Percentiles rank a stretch among this genome's conserved stretches.
Conservation (phyloP, 2,888 invertebrate species). For the Lordiphosa fenestrarum region DNA sequence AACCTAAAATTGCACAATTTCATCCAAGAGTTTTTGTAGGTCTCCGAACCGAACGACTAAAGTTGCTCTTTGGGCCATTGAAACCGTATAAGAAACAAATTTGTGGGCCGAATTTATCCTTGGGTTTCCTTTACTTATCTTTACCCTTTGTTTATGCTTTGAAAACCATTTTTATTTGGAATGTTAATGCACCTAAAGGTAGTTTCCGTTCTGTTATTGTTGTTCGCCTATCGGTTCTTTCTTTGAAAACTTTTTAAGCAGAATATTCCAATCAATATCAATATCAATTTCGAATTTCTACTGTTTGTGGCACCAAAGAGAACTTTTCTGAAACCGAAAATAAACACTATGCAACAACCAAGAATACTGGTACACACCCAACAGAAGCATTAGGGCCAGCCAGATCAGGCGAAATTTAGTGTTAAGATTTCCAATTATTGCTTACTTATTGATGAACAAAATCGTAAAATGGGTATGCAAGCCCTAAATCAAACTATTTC, state of each 20-base stretch:
- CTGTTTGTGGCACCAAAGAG: constrained; percentile 85
- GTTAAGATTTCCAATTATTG: too few relatives aligned
- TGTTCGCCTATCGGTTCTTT: constrained; percentile 25
- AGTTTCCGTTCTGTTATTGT: constrained; percentile 33
- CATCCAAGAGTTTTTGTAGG: constrained; percentile 60
- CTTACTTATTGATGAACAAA: too few relatives aligned
- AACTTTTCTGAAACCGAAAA: constrained; percentile 86
- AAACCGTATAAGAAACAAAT: constrained; percentile 45
- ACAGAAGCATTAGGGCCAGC: constrained; percentile 25
- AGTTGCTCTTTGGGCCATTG: constrained; percentile 75
- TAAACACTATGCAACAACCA: constrained; percentile 13
- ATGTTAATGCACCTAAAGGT: constrained; percentile 61
- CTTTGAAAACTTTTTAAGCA: constrained; percentile 13
- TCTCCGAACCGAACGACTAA: constrained; percentile 47
- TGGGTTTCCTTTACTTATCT: constrained; percentile 11
- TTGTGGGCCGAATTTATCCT: constrained; percentile 16
- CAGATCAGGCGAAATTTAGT: constrained; percentile 15
- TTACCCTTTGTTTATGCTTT: constrained; percentile 13
- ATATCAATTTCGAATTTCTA: constrained; percentile 69
- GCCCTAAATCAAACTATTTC: too few relatives aligned
- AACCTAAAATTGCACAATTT: constrained; percentile 61
- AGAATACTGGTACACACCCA: too few relatives aligned
- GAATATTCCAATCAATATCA: constrained; percentile 23
- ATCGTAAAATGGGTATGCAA: too few relatives aligned
- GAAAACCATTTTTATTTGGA: constrained; percentile 35